A percentile compares a stretch with the other conserved stretches of the same genome.
phyloP scores from a whole-genome alignment of 2,113 vertebrate genomes.

The Melanocharis versteri region DNA sequence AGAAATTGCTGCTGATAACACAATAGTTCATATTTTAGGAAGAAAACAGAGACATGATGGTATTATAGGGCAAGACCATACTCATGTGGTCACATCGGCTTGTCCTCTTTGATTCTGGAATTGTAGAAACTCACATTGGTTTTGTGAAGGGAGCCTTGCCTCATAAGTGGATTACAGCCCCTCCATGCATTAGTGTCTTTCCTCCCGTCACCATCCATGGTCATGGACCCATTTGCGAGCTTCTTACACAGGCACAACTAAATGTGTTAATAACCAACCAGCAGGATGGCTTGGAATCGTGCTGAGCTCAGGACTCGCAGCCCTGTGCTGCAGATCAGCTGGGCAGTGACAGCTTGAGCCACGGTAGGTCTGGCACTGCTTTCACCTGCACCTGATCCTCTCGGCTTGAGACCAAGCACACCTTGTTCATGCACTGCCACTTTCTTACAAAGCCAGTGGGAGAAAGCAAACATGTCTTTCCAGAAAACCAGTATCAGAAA shows the following conservation, averaged over 20 bases:
- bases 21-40: neutral
- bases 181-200: neutral
- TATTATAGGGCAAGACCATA: neutral
- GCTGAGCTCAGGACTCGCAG: neutral
- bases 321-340: neutral
- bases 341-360: neutral
- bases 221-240: neutral
- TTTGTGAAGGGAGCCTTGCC: neutral
- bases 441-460: neutral
- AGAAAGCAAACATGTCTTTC: neutral
- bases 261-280: neutral
- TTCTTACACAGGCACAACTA: neutral
- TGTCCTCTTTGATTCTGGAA: neutral
- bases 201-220: neutral
- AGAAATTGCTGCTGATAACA: neutral
- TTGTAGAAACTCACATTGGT: neutral
- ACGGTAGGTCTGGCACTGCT: neutral
- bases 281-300: neutral
- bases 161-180: rapidly evolving
- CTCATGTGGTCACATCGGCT: neutral
- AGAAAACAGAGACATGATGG: neutral
- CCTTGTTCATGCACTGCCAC: neutral
- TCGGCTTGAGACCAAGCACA: neutral
- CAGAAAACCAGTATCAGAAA: neutral
- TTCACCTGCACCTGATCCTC: neutral